Percentiles rank a stretch among this genome's conserved stretches.
Conservation (phyloP, 2,797 vertebrate genomes). For the Xenopus petersii region DNA sequence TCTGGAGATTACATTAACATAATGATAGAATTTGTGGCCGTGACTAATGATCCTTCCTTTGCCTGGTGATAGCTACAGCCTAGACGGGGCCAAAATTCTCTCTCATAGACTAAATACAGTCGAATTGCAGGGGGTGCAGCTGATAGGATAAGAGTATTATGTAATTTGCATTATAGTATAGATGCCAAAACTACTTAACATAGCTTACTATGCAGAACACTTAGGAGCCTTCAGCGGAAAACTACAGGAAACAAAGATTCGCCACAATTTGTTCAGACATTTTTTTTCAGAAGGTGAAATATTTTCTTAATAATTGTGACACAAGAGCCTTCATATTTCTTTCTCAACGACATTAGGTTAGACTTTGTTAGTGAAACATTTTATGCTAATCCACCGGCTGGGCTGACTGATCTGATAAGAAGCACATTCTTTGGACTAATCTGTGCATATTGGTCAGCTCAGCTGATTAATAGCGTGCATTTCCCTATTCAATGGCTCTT, state of each 20-base stretch:
- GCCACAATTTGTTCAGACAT: neutral
- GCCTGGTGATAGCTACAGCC: neutral
- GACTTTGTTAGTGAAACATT: constrained; percentile 37
- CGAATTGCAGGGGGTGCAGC: constrained; percentile 21
- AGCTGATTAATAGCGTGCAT: constrained; percentile 39
- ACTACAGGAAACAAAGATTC: neutral
- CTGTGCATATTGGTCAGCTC: constrained; percentile 34
- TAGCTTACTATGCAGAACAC: constrained; percentile 20
- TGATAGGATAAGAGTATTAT: constrained; percentile 43
- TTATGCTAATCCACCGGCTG: constrained; percentile 40
- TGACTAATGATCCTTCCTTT: neutral
- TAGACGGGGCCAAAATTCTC: constrained; percentile 1
- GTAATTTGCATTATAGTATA: constrained; percentile 36
- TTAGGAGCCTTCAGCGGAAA: too few species aligned
- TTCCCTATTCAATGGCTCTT: constrained; percentile 11
- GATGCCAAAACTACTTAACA: constrained; percentile 37
- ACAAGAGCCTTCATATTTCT: constrained; percentile 22
- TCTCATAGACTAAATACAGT: constrained; percentile 19
- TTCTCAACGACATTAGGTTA: constrained; percentile 29
- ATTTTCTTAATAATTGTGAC: constrained; percentile 40
- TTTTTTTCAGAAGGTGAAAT: constrained; percentile 20
- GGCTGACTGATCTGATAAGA: constrained; percentile 39
- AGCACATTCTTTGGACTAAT: constrained; percentile 35
- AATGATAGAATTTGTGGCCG: neutral
- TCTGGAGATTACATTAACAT: too few species aligned